Evolutionary conservation across 2,888 invertebrate genomes (phyloP).

Genomic region (Zelleria hepariella): DNA sequence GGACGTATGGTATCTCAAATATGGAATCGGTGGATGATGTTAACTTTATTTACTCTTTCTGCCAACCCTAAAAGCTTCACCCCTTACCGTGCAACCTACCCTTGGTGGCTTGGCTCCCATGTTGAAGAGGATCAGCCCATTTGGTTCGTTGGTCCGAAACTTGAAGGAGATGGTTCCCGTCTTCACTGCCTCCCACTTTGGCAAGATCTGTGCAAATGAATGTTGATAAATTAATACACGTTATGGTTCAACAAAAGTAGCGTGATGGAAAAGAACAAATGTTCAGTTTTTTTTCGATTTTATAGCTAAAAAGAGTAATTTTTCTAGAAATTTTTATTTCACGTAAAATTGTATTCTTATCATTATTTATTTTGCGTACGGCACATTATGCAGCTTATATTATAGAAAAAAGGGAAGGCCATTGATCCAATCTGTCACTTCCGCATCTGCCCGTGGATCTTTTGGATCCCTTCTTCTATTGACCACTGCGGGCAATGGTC

Average conservation of each 20-base stretch:
- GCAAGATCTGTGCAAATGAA: constrained; percentile 77
- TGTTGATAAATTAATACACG: background rate
- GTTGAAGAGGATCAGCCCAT: constrained; percentile 94
- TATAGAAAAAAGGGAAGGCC: no score
- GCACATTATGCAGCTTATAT: no score
- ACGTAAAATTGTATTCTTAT: no score
- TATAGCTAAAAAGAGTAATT: no score
- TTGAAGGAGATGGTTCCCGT: constrained; percentile 93
- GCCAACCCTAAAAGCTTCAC: constrained; percentile 67
- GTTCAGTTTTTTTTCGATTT: no score
- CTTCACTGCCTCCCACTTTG: constrained; percentile 92
- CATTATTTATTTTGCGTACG: no score
- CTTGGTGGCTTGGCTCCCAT: constrained; percentile 84
- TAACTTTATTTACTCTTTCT: constrained; percentile 9
- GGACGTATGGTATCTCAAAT: background rate
- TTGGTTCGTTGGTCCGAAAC: constrained; percentile 95
- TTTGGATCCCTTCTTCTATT: no score
- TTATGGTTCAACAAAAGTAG: background rate
- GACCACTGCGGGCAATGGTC: no score
- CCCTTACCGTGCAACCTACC: constrained; percentile 78
- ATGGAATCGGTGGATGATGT: constrained; percentile 7
- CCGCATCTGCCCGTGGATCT: no score
- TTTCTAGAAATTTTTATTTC: no score
- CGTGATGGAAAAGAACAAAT: no score
- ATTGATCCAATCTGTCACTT: no score